Conservation (phyloP, 2,888 invertebrate species). For the Pegoplata infirma region DNA sequence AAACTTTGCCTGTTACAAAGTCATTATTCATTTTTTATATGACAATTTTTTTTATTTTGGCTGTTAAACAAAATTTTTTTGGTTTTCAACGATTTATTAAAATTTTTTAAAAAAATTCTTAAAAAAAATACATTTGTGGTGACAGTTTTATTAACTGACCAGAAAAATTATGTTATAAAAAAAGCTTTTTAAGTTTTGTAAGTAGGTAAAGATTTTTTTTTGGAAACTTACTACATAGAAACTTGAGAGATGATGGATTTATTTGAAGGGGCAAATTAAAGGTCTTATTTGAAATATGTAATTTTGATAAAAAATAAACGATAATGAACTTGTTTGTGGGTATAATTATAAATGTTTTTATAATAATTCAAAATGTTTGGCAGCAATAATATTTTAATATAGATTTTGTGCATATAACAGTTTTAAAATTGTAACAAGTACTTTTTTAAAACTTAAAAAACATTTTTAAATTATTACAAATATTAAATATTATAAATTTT, state of each 20-base stretch:
- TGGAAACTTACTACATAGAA: background rate
- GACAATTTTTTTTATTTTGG: conserved; percentile 29
- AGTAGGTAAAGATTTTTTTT: conserved; percentile 2
- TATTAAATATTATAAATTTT: too few relatives aligned
- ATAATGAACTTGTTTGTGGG: background rate
- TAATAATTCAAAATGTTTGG: too few relatives aligned
- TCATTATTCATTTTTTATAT: conserved; percentile 58
- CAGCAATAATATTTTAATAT: too few relatives aligned
- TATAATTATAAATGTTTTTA: too few relatives aligned
- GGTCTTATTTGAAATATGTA: conserved; percentile 8
- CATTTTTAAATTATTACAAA: too few relatives aligned
- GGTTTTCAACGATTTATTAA: conserved; percentile 45
- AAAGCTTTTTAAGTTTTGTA: conserved; percentile 43
- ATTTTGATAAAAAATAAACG: background rate
- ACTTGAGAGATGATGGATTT: conserved; percentile 29
- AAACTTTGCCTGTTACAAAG: conserved; percentile 59
- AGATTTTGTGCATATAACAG: too few relatives aligned
- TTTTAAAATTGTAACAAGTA: too few relatives aligned
- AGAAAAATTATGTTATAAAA: conserved; percentile 49
- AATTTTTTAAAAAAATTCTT: background rate
- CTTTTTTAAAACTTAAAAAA: too few relatives aligned
- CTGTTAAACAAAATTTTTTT: conserved; percentile 38
- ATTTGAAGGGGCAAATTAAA: conserved; percentile 31
- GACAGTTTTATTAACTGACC: conserved; percentile 63
- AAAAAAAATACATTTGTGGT: conserved; percentile 44